Evolutionary conservation across 2,113 vertebrate genomes (phyloP).

Genomic region (Hippocampus zosterae): DNA sequence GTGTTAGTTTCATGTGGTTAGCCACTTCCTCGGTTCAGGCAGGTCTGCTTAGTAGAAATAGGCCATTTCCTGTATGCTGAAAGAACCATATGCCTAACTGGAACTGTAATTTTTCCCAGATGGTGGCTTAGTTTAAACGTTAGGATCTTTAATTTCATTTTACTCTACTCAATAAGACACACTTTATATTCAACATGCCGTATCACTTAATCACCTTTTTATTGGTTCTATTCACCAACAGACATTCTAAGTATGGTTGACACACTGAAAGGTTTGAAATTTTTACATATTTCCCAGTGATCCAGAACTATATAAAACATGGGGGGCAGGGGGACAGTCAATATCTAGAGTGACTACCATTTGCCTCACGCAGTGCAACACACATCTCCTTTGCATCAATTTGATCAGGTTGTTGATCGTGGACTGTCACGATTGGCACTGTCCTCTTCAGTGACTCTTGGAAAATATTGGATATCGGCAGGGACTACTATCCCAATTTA

Average conservation of each 20-base stretch:
- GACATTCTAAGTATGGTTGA: neutral
- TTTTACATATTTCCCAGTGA: too few species aligned
- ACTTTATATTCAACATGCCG: neutral
- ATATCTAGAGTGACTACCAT: too few species aligned
- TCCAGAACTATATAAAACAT: too few species aligned
- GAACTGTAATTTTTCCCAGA: slow-evolving; percentile 59
- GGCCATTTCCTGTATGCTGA: slow-evolving; percentile 60
- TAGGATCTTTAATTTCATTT: neutral
- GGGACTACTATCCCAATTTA: too few species aligned
- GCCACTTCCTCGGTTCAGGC: slow-evolving; percentile 63
- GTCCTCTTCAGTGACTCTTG: too few species aligned
- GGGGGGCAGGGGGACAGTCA: too few species aligned
- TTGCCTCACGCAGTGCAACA: too few species aligned
- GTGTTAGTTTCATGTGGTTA: slow-evolving; percentile 64
- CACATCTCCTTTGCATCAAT: too few species aligned
- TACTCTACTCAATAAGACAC: neutral
- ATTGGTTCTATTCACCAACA: neutral
- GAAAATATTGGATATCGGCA: too few species aligned
- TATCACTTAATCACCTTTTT: neutral
- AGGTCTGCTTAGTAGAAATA: slow-evolving; percentile 60
- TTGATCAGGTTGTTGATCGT: too few species aligned
- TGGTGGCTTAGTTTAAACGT: slow-evolving; percentile 45
- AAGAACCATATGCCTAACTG: slow-evolving; percentile 55
- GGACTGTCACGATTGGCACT: too few species aligned
- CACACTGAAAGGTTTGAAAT: too few species aligned